Percentiles rank a stretch among this genome's conserved stretches.
Evolutionary conservation across 1,140 invertebrate species (phyloP).

Genomic region (Drosophila pallidifrons): DNA sequence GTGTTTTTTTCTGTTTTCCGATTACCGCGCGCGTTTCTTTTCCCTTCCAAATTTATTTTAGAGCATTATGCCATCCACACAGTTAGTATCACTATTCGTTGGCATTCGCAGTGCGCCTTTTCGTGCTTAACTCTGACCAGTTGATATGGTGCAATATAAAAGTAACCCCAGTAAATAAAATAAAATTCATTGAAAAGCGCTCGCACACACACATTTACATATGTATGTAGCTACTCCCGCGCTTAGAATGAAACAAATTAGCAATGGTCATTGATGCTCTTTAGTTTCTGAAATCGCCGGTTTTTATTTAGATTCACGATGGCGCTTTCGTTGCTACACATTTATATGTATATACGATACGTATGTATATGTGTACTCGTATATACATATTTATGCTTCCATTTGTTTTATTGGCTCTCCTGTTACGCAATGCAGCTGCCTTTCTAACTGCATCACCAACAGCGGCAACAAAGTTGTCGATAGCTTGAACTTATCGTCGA

Average conservation of each 20-base stretch:
- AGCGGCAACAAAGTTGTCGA: conserved; percentile 4
- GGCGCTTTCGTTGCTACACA: conserved; percentile 23
- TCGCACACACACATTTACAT: conserved; percentile 1
- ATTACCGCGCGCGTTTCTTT: conserved; percentile 2
- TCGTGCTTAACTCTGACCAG: conserved; percentile 58
- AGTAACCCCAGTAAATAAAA: conserved; percentile 40
- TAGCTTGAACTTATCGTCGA: conserved; percentile 33
- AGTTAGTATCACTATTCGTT: conserved; percentile 33
- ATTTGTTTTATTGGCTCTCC: background rate
- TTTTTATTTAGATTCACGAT: conserved; percentile 9
- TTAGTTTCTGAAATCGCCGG: conserved; percentile 31
- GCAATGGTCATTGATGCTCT: background rate
- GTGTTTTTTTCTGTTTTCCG: conserved; percentile 26
- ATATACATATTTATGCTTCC: background rate
- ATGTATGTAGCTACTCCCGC: background rate
- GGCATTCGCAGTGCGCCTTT: conserved; percentile 42
- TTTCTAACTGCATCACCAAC: conserved; percentile 33
- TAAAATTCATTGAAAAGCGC: conserved; percentile 37
- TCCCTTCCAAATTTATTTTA: conserved; percentile 77
- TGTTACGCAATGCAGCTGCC: conserved; percentile 51
- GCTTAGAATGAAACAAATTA: conserved; percentile 11
- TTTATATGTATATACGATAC: conserved; percentile 6
- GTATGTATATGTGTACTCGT: background rate
- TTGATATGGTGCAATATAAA: conserved; percentile 22
- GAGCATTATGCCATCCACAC: conserved; percentile 76